phyloP scores from a whole-genome alignment of 2,888 invertebrate genomes.

The Elmis aenea region DNA sequence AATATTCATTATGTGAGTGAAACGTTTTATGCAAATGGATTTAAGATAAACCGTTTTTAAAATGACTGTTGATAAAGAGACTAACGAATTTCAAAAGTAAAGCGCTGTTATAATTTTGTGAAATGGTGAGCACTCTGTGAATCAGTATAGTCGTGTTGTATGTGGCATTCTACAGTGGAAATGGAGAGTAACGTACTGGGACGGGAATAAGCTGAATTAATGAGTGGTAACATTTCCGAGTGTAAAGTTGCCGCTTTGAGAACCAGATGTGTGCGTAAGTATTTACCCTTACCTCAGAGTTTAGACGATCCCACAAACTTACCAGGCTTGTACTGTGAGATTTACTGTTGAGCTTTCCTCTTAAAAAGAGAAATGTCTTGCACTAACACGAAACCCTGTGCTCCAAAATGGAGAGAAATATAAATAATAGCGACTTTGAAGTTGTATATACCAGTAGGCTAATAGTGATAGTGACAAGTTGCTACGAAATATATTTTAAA shows the following conservation, averaged over 20 bases:
- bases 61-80: too few relatives aligned
- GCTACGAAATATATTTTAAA: too few relatives aligned
- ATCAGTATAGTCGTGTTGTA: conserved; percentile 26
- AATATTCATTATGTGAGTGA: too few relatives aligned
- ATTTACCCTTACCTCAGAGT: conserved; percentile 33
- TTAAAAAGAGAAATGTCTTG: conserved; percentile 22
- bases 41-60: too few relatives aligned
- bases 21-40: too few relatives aligned
- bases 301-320: conserved; percentile 32
- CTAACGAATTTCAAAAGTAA: too few relatives aligned
- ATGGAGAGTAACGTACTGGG: conserved; percentile 32
- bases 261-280: conserved; percentile 37
- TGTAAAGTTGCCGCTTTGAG: conserved; percentile 37
- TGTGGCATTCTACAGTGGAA: conserved; percentile 28
- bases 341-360: conserved; percentile 21
- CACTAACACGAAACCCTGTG: conserved; percentile 19
- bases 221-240: conserved; percentile 39
- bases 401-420: conserved; percentile 17
- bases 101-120: too few relatives aligned
- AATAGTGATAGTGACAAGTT: too few relatives aligned
- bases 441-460: conserved; percentile 14
- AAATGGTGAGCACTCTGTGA: conserved; percentile 29
- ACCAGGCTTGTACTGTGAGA: conserved; percentile 31
- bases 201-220: conserved; percentile 38
- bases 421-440: conserved; percentile 18